These are phyloP conservation scores for Bombyx mandarina DNA, from an alignment of 1,140 invertebrate genomes.

Conservation along the genomic window DNA sequence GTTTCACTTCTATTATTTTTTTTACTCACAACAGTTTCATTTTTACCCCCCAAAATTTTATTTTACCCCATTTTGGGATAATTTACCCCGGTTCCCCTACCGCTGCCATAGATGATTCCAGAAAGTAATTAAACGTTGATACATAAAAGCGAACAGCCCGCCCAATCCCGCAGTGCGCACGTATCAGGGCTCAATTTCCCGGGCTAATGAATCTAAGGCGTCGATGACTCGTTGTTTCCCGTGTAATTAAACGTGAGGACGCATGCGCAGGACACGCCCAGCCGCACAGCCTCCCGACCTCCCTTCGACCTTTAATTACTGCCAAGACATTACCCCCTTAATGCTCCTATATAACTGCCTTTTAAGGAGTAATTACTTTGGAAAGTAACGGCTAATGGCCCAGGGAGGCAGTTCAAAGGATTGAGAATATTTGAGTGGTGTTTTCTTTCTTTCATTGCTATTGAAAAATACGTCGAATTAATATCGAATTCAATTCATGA, in stretches of 20 bases:
- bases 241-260: conserved; percentile 54
- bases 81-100: background rate
- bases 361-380: background rate
- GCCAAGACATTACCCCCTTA: conserved; percentile 63
- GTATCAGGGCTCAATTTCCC: conserved; percentile 8
- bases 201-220: conserved; percentile 58
- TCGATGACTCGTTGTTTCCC: conserved; percentile 49
- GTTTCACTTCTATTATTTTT: no score
- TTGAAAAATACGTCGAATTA: no score
- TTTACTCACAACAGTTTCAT: no score
- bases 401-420: background rate
- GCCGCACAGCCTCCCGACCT: conserved; percentile 40
- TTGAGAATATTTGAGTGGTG: no score
- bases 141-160: conserved; percentile 1
- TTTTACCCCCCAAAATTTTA: no score
- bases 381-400: background rate
- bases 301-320: conserved; percentile 58
- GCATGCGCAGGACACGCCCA: conserved; percentile 63
- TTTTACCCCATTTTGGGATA: no score
- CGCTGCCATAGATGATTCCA: background rate
- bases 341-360: conserved; percentile 40
- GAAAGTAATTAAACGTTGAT: no score
- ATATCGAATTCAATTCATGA: no score
- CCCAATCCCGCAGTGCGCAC: conserved; percentile 8
- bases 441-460: no score